Evolutionary conservation across 2,113 vertebrate genomes (phyloP), one percentile per base, ranked within the genome.

Genomic region (Myiozetetes cayanensis): DNA sequence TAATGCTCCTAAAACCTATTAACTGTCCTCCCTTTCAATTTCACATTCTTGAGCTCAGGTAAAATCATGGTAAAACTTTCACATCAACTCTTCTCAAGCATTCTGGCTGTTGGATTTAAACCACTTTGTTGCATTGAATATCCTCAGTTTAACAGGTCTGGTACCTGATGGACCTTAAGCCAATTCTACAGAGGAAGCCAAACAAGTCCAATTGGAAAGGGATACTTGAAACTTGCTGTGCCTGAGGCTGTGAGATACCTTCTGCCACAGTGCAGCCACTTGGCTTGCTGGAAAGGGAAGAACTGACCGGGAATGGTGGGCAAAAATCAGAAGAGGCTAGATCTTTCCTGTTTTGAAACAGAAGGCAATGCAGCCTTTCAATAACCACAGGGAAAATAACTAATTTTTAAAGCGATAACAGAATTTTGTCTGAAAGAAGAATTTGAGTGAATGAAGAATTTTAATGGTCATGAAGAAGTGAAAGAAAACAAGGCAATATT

Each of bases 111-210:
- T 72, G 58, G 62, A 56, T 85, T 77, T 61, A 82, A 85, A 61
- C 10, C n/a, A 21, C 62, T 44, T 28, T 4, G 4, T 12, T 35
- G 6, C 1, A 0, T 39, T 37, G 35, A 59, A 33, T 28, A 25
- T 44, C 21, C 11, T 52, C 41, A 41, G 24, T 62, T 73, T 79
- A 46, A 27, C 4, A 41, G 14, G 10, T 74, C 35, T 80, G 30
- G 24, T 15, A 30, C 20, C 9, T 31, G 6, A 31, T 77, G 68
- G 24, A 52, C 33, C 46, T 67, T 30, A 43, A 44, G 25, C 22
- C 77, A 66, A 46, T 5, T 14, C 73, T 27, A 0, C 1, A 30
- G 25, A 49, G 49, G n/a, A 65, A 58, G 23, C 9, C 15, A 70
- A 47, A 10, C 6, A 12, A 8, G 46, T 21, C 47, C 70, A 58